Evolutionary conservation across 1,140 invertebrate genomes (phyloP).

Genomic region (Dendrolimus kikuchii): DNA sequence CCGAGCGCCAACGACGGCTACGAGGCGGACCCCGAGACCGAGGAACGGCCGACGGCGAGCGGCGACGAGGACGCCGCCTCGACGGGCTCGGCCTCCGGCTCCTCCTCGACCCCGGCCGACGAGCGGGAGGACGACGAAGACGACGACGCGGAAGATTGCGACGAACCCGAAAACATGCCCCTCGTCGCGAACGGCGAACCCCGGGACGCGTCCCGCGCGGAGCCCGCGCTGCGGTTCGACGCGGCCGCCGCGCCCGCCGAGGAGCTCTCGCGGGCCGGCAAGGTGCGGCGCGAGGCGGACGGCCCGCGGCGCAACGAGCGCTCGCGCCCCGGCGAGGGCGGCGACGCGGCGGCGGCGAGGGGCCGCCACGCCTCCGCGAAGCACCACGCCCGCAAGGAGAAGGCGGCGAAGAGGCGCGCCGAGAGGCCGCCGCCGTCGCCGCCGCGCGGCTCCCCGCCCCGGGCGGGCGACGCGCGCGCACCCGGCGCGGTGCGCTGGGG

Average conservation of each 20-base stretch:
- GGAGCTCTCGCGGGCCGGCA: slow-evolving; percentile 8
- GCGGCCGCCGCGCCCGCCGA: slow-evolving; percentile 2
- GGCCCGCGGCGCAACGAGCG: slow-evolving; percentile 8
- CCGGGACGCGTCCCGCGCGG: not conserved
- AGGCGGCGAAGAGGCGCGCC: slow-evolving; percentile 15
- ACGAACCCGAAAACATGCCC: slow-evolving; percentile 5
- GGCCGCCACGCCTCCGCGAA: slow-evolving; percentile 8
- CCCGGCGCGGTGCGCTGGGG: slow-evolving; percentile 28
- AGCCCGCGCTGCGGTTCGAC: not conserved
- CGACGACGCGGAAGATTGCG: slow-evolving; percentile 12
- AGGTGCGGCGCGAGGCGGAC: slow-evolving; percentile 7
- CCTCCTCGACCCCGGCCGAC: slow-evolving; percentile 25
- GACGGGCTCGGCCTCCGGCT: slow-evolving; percentile 24
- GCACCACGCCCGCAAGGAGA: slow-evolving; percentile 22
- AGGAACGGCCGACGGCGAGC: slow-evolving; percentile 13
- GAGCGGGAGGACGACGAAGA: slow-evolving; percentile 13
- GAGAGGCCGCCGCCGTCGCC: slow-evolving; percentile 14
- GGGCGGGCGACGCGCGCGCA: slow-evolving; percentile 6
- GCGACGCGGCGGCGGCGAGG: slow-evolving; percentile 6
- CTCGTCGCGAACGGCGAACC: not conserved
- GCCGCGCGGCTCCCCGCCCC: slow-evolving; percentile 10
- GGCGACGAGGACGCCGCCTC: slow-evolving; percentile 26
- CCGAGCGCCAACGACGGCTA: slow-evolving; percentile 10
- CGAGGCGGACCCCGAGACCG: slow-evolving; percentile 18
- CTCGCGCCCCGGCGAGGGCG: slow-evolving; percentile 3